Base-by-base conservation (phyloP, 2,888 invertebrate species). In the Cantharis rufa region DNA sequence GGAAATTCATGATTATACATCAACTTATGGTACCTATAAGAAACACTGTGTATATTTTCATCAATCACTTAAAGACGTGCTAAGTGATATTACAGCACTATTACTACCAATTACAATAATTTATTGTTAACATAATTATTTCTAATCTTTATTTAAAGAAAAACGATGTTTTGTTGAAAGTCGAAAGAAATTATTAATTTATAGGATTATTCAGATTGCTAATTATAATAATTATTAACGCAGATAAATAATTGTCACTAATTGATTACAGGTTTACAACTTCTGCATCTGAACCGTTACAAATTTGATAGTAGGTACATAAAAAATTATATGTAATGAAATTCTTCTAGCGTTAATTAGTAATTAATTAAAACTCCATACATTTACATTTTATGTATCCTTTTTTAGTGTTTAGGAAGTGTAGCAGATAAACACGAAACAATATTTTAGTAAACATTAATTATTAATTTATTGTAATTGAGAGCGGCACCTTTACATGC, bases 61-160 rank as follows among this genome's bases (percentile, higher is more conserved):
- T 66, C 64, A 66, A 66, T 66, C 64, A 24, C 64, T 66, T 66
- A 66, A 66, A 66, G 24, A 66, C 21, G 21, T 21, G 18, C 9
- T 66, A 66, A 66, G 64, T 66, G 64, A 66, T 21, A 66, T 16
- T 21, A n/a, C 24, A 66, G 18, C 64, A 66, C 64, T 21, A 66
- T 66, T 66, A 66, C 64, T n/a, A 21, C 24, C 64, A 66, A 66
- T 66, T 66, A 66, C 24, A 63, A 63, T 66, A 66, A 66, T 66
- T 66, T 66, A 66, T 66, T 48, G 48, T 48, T 48, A n/a, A n/a
- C n/a, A 66, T 21, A 15, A 16, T 18, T 66, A 66, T 24, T 66
- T 66, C 11, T 15, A 21, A 66, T 16, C n/a, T 66, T 48, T 48
- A 48, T n/a, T 48, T 3, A 18, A 18, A 2, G 18, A 18, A 18